Conservation (phyloP, 2,113 vertebrate species). For the Pleuronectes platessa region DNA sequence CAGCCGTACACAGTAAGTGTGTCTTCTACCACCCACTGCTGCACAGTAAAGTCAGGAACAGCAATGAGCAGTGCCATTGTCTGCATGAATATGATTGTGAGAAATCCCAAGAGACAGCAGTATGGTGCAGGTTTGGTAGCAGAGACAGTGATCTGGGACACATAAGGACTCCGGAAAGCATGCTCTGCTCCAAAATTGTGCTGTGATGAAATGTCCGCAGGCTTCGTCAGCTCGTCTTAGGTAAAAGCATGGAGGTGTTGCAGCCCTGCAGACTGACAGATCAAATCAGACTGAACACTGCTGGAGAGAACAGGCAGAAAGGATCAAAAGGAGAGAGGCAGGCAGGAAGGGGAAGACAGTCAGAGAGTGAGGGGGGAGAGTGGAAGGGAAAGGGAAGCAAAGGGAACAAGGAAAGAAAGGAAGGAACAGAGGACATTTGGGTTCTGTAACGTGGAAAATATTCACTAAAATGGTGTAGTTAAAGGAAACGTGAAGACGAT, state of each 20-base stretch:
- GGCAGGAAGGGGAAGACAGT: background rate
- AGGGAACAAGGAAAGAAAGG: background rate
- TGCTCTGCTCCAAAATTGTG: conserved; percentile 8
- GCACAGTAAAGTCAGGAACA: conserved; percentile 10
- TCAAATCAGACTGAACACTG: conserved; percentile 54
- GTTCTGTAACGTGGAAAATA: conserved; percentile 2
- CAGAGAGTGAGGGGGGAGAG: background rate
- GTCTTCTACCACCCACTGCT: background rate
- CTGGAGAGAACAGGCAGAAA: conserved; percentile 47
- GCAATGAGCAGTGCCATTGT: background rate
- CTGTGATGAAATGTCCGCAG: conserved; percentile 33
- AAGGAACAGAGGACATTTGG: too few species aligned
- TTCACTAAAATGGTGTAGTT: background rate
- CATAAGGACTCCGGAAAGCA: conserved; percentile 23
- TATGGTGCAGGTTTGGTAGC: conserved; percentile 5
- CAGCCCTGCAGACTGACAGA: conserved; percentile 60
- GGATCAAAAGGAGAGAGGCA: conserved; percentile 46
- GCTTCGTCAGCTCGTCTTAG: conserved; percentile 56
- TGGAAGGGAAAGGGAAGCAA: background rate
- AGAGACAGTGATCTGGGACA: conserved; percentile 25
- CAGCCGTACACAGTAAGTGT: background rate
- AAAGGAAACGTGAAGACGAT: background rate
- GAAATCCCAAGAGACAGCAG: conserved; percentile 15
- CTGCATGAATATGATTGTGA: background rate
- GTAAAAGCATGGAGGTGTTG: conserved; percentile 57